These are phyloP conservation scores for Pseudomyrmex flavicornis DNA, from an alignment of 1,140 invertebrate genomes.

Conservation along the genomic window DNA sequence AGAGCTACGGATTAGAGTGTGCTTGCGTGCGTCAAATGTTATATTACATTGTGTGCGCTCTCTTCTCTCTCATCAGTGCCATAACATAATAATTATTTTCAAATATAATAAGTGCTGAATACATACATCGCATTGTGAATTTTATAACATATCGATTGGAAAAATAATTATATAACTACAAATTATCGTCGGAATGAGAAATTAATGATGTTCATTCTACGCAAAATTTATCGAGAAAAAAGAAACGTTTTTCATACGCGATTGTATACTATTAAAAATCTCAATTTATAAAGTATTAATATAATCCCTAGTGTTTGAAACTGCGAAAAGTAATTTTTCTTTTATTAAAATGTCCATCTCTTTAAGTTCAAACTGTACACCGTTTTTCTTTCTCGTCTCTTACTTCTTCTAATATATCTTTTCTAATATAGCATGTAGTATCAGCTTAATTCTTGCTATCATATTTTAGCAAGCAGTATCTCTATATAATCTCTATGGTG, in stretches of 20 bases:
- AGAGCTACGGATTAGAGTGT: neutral
- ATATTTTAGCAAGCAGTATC: conserved; percentile 15
- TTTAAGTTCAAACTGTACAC: conserved; percentile 5
- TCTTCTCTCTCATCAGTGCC: neutral
- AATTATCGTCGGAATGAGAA: neutral
- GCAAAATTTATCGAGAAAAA: neutral
- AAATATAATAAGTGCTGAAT: neutral
- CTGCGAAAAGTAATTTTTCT: neutral
- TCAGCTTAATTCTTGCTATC: conserved; percentile 1
- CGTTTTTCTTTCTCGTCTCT: neutral
- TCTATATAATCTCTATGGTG: neutral
- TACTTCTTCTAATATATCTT: neutral
- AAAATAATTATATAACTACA: no score
- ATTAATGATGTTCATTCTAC: conserved; percentile 4
- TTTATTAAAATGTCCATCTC: neutral
- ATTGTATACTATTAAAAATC: neutral
- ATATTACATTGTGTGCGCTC: neutral
- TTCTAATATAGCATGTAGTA: neutral
- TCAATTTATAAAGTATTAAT: neutral
- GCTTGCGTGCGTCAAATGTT: neutral
- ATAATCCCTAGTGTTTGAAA: neutral
- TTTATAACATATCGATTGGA: neutral
- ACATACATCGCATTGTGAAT: neutral
- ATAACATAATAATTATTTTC: conserved; percentile 40
- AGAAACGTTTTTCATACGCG: no score